Evolutionary conservation across 2,888 invertebrate genomes (phyloP).

Genomic region (Ptycholaimellus sp.): DNA sequence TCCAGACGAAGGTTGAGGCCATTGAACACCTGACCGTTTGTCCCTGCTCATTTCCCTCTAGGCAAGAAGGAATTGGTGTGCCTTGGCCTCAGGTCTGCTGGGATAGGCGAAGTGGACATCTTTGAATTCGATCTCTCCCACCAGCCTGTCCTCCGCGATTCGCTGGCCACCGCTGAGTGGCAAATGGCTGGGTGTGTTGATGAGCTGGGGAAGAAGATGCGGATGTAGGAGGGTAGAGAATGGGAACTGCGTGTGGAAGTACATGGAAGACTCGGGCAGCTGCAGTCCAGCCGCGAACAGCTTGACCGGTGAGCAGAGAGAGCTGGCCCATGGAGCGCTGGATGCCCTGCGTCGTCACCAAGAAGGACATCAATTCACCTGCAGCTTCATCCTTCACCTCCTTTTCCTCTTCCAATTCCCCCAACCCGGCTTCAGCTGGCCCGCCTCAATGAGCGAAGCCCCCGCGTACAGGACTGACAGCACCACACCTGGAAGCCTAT

Average conservation of each 20-base stretch:
- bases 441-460: constrained; percentile 56
- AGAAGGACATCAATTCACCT: constrained; percentile 79
- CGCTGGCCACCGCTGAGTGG: constrained; percentile 41
- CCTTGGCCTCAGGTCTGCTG: constrained; percentile 34
- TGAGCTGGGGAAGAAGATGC: too few species aligned
- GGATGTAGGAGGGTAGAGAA: too few species aligned
- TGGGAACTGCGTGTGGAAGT: too few species aligned
- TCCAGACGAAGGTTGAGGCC: constrained; percentile 54
- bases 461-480: constrained; percentile 67
- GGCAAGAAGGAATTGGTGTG: too few species aligned
- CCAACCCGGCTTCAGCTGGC: too few species aligned
- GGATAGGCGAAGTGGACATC: constrained; percentile 71
- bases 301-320: constrained; percentile 64
- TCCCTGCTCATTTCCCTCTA: too few species aligned
- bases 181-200: constrained; percentile 45
- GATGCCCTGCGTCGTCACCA: constrained; percentile 80
- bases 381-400: too few species aligned
- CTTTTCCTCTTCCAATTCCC: neutral
- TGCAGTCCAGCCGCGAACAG: constrained; percentile 63
- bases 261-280: constrained; percentile 73
- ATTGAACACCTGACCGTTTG: constrained; percentile 45
- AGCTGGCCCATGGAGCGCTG: constrained; percentile 72
- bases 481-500: constrained; percentile 49
- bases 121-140: constrained; percentile 57
- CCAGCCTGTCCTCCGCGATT: constrained; percentile 45